A percentile compares a stretch with the other conserved stretches of the same genome.
Conservation (phyloP, 2,888 invertebrate species). For the Harpalus rufipes region DNA sequence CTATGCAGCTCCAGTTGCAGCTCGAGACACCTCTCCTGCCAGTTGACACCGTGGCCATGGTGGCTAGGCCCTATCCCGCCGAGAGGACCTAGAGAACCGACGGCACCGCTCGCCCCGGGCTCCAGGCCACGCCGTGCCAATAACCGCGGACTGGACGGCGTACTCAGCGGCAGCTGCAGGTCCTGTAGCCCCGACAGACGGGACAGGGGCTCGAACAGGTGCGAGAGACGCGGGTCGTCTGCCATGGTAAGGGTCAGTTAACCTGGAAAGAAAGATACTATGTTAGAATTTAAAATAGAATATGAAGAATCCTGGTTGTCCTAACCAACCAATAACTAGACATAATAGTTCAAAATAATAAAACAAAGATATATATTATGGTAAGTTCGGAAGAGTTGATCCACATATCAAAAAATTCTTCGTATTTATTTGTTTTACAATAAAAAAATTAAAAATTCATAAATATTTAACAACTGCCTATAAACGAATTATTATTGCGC, state of each 20-base stretch:
- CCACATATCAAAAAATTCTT: too few relatives aligned
- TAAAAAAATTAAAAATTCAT: too few relatives aligned
- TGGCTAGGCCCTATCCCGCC: too few relatives aligned
- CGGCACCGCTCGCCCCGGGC: slow-evolving; percentile 74
- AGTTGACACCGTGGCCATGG: slow-evolving; percentile 80
- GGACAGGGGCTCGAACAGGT: slow-evolving; percentile 90
- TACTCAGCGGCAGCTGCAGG: slow-evolving; percentile 72
- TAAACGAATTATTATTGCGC: too few relatives aligned
- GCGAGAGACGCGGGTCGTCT: slow-evolving; percentile 86
- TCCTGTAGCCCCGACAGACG: slow-evolving; percentile 81
- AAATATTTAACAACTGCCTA: too few relatives aligned
- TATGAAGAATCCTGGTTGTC: too few relatives aligned
- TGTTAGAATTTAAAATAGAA: not conserved
- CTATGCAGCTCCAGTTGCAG: slow-evolving; percentile 91
- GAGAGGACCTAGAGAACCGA: too few relatives aligned
- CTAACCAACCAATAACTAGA: too few relatives aligned
- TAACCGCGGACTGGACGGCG: slow-evolving; percentile 86
- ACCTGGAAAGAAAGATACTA: slow-evolving; percentile 7
- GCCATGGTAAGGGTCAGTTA: slow-evolving; percentile 55
- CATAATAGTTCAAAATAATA: too few relatives aligned
- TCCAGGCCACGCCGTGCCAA: slow-evolving; percentile 79
- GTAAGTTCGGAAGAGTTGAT: too few relatives aligned
- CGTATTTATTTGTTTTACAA: too few relatives aligned
- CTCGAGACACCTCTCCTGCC: slow-evolving; percentile 93
- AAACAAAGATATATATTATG: too few relatives aligned